phyloP scores from a whole-genome alignment of 2,113 vertebrate genomes.

The Martes martes region DNA sequence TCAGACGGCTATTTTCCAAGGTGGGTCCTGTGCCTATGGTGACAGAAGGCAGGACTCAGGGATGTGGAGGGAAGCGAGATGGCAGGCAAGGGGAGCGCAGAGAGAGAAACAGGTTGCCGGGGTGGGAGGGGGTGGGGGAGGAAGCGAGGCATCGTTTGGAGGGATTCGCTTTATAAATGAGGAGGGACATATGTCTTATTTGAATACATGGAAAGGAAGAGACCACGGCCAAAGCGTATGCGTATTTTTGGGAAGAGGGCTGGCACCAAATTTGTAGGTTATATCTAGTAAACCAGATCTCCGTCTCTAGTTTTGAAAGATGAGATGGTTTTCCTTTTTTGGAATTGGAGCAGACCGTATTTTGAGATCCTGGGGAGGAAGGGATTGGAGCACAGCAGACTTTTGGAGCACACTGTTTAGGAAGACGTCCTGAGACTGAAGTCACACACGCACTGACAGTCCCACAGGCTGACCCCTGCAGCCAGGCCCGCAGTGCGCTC shows the following conservation, averaged over 20 bases:
- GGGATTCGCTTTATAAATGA: conserved; percentile 53
- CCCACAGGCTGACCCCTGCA: rapidly evolving
- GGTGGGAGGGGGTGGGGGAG: background rate
- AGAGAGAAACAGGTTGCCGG: background rate
- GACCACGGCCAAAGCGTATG: background rate
- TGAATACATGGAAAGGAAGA: conserved; percentile 54
- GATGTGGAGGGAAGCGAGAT: background rate
- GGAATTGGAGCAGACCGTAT: background rate
- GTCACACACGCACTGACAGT: background rate
- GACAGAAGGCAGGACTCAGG: background rate
- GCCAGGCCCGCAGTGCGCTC: rapidly evolving
- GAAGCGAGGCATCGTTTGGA: background rate
- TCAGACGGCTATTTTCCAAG: background rate
- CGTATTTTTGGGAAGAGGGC: conserved; percentile 28
- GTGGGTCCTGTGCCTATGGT: background rate
- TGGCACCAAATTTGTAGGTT: background rate
- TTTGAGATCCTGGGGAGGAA: background rate
- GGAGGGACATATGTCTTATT: conserved; percentile 61
- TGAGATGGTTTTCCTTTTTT: background rate
- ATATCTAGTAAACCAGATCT: conserved; percentile 23
- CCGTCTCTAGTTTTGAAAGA: background rate
- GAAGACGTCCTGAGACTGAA: background rate
- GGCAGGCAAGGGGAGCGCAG: background rate
- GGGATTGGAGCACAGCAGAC: background rate
- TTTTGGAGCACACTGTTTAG: background rate